phyloP scores from a whole-genome alignment of 2,797 vertebrate species.

The Oreochromis grahami region DNA sequence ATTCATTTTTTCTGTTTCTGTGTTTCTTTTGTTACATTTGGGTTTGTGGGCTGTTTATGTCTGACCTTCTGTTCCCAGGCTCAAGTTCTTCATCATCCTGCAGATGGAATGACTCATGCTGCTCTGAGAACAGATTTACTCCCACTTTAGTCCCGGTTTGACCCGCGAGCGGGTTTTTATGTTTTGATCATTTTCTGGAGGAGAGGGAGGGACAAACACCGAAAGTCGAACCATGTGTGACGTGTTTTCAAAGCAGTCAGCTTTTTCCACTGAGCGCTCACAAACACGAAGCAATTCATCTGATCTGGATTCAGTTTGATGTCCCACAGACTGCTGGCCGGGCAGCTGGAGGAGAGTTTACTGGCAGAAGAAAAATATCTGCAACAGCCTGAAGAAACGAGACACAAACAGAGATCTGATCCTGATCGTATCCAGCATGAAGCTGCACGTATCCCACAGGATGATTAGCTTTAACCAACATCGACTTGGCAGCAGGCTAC shows the following conservation, averaged over 20 bases:
- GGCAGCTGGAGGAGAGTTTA: neutral
- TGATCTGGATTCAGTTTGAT: neutral
- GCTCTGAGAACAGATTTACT: neutral
- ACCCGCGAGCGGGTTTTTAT: rapidly evolving
- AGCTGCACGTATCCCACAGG: neutral
- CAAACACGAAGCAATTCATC: neutral
- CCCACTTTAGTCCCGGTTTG: neutral
- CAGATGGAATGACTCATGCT: neutral
- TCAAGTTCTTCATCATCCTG: neutral
- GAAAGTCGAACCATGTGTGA: neutral
- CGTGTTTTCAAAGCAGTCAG: neutral
- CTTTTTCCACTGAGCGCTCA: neutral
- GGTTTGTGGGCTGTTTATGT: neutral
- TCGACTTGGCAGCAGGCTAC: neutral
- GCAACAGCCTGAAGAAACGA: neutral
- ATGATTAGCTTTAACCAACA: neutral
- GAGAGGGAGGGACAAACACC: neutral
- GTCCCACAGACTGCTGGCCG: neutral
- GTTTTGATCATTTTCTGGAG: neutral
- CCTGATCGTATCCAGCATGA: neutral
- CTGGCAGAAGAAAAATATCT: neutral
- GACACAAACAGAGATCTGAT: neutral
- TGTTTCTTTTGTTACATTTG: neutral
- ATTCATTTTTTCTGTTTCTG: neutral
- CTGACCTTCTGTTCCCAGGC: neutral